A percentile compares a stretch with the other conserved stretches of the same genome.
phyloP scores from a whole-genome alignment of 1,140 invertebrate genomes.

The Caerostris extrusa region DNA sequence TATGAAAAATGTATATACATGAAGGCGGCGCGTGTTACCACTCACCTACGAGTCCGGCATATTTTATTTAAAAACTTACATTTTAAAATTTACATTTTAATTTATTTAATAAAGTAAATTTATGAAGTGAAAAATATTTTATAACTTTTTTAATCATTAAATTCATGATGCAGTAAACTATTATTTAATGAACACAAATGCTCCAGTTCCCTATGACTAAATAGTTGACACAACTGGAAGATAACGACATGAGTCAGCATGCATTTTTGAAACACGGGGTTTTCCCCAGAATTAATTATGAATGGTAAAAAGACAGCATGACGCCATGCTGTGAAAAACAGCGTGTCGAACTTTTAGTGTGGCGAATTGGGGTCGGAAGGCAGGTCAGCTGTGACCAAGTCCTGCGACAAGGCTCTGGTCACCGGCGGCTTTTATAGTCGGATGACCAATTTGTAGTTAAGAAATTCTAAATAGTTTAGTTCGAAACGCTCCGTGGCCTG shows the following conservation, averaged over 20 bases:
- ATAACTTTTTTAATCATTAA: too few species aligned
- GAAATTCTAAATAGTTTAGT: background rate
- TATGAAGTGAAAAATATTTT: too few species aligned
- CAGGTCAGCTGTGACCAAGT: conserved; percentile 41
- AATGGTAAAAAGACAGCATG: conserved; percentile 19
- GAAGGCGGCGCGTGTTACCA: too few species aligned
- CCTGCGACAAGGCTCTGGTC: background rate
- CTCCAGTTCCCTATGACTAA: background rate
- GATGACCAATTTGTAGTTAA: conserved; percentile 27
- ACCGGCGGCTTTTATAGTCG: background rate
- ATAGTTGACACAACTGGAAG: background rate
- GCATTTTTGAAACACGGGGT: background rate
- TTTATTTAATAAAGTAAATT: too few species aligned
- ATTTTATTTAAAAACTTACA: too few species aligned
- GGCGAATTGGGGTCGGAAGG: background rate
- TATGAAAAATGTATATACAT: too few species aligned
- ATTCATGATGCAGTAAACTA: too few species aligned
- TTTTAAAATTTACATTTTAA: too few species aligned
- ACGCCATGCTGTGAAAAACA: conserved; percentile 20
- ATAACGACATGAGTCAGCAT: background rate
- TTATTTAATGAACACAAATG: background rate
- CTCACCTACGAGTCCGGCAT: too few species aligned
- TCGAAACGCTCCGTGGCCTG: background rate
- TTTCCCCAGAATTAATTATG: conserved; percentile 1
- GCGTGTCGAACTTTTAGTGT: conserved; percentile 9